These are phyloP conservation scores for Pyrgilauda ruficollis DNA, from an alignment of 2,113 vertebrate species.

Conservation along the genomic window DNA sequence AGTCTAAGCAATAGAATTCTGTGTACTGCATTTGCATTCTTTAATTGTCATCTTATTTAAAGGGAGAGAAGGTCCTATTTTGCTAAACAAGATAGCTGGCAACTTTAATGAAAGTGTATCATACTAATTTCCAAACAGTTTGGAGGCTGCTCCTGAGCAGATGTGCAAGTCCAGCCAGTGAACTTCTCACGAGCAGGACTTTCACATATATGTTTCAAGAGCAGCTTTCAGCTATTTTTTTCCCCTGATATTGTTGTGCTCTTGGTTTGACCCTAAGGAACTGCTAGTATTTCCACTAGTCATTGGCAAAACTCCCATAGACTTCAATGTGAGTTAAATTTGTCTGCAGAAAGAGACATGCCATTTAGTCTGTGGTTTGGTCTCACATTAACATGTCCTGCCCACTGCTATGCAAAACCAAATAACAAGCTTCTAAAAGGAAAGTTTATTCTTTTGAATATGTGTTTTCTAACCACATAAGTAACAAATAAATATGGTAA, in stretches of 20 bases:
- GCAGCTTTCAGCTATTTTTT: background rate
- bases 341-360: background rate
- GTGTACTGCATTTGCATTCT: background rate
- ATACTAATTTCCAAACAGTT: background rate
- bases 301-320: background rate
- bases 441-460: background rate
- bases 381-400: background rate
- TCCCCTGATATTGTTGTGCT: background rate
- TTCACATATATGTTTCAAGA: background rate
- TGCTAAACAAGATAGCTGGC: background rate
- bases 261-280: background rate
- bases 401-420: background rate
- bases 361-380: constrained; percentile 15
- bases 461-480: background rate
- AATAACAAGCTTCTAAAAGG: constrained; percentile 36
- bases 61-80: background rate
- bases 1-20: background rate
- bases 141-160: background rate
- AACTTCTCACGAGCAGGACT: background rate
- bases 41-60: background rate
- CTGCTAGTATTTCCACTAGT: background rate
- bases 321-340: background rate
- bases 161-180: background rate
- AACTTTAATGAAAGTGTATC: background rate
- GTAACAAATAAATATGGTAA: background rate